Evolutionary conservation across 2,113 vertebrate species (phyloP).

Genomic region (Melanotaenia duboulayi): DNA sequence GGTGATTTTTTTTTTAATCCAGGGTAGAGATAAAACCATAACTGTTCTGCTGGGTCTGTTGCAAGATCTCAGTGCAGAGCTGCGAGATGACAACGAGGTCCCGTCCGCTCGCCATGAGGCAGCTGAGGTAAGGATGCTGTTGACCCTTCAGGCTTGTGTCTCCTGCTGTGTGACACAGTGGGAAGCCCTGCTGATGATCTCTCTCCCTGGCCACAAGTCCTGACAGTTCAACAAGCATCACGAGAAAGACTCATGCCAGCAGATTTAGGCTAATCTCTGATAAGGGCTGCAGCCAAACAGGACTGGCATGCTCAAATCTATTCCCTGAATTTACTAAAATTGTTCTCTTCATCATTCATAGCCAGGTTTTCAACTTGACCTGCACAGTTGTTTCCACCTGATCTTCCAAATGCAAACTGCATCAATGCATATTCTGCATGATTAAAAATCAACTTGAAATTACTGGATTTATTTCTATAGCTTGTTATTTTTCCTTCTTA

Average conservation of each 20-base stretch:
- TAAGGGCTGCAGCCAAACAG: slow-evolving; percentile 66
- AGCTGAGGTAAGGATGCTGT: slow-evolving; percentile 71
- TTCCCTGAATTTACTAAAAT: slow-evolving; percentile 18
- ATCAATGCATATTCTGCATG: slow-evolving; percentile 17
- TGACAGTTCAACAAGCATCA: slow-evolving; percentile 36
- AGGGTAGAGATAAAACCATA: slow-evolving; percentile 84
- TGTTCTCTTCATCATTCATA: slow-evolving; percentile 1
- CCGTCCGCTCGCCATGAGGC: slow-evolving; percentile 74
- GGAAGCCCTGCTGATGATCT: slow-evolving; percentile 54
- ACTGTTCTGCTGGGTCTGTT: slow-evolving; percentile 87
- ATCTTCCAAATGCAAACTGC: background rate
- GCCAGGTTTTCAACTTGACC: background rate
- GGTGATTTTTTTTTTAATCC: background rate
- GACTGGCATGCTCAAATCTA: slow-evolving; percentile 51
- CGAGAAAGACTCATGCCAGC: slow-evolving; percentile 53
- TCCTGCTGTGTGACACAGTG: slow-evolving; percentile 28
- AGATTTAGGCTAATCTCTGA: slow-evolving; percentile 79
- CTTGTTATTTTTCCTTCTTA: slow-evolving; percentile 24
- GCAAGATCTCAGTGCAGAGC: slow-evolving; percentile 87
- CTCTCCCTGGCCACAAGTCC: slow-evolving; percentile 41
- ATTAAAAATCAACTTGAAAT: slow-evolving; percentile 19
- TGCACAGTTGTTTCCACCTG: background rate
- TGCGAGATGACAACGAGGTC: slow-evolving; percentile 85
- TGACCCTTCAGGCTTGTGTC: slow-evolving; percentile 29
- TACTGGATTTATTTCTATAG: slow-evolving; percentile 28